Evolutionary conservation across 2,888 invertebrate species (phyloP), one percentile per base, ranked within the genome.

Genomic region (Papilio protenor): DNA sequence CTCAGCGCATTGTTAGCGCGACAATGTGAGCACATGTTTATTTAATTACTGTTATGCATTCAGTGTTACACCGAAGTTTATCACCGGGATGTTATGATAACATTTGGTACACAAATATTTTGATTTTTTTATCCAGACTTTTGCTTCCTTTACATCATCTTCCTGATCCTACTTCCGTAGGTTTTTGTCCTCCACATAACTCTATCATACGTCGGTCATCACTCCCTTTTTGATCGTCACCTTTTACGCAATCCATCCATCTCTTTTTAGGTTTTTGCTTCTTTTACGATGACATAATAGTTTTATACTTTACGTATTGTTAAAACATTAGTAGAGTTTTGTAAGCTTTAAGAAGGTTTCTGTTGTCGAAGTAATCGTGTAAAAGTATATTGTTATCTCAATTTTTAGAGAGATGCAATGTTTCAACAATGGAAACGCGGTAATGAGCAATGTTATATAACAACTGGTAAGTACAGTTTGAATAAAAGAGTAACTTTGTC

Each of bases 1-100:
- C 47, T 77, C 73, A 77, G 66, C 18, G 5, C 47, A 73, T 77
- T 73, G 77, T 77, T 73, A 27, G 21, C 12, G 16, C 33, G 73
- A 59, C 73, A 57, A 69, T 57, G 77, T 73, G 61, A 45, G 12
- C 45, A 69, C 45, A 69, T 69, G 45, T 69, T 69, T 45, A 45
- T 69, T 69, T 69, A 45, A 45, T 69, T 69, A 69, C 45, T 40
- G 66, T 66, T 33, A 66, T 66, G 40, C n/a, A 45, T 45, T 21
- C 45, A 64, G 16, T 21, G 21, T 69, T 45, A 45, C 11, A 45
- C 21, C 5, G 40, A 69, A 69, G 33, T 45, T 69, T n/a, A 69
- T 45, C 45, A 45, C 40, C n/a, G 23, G 27, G 27, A 61, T 61
- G 61, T 61, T 61, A 61, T 61, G 61, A 61, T 14, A 61, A 61